These are phyloP conservation scores for Xenopus petersii DNA, from an alignment of 2,797 vertebrate species.

Conservation along the genomic window DNA sequence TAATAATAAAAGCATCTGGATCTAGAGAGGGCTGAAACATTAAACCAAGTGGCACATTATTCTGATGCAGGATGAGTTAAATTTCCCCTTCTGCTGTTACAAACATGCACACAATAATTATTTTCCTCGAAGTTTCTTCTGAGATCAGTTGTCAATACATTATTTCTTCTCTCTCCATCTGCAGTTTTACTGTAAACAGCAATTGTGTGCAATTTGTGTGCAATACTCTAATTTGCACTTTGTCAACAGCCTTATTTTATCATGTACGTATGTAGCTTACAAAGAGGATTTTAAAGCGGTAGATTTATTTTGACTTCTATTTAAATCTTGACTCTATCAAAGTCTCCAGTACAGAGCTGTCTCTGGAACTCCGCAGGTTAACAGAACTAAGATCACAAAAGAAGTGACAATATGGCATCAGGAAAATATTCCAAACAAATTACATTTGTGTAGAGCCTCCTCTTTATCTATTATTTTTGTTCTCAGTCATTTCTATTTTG, in stretches of 20 bases:
- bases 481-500: conserved; percentile 35
- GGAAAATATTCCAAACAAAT: conserved; percentile 5
- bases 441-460: conserved; percentile 2
- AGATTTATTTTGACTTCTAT: too few species aligned
- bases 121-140: conserved; percentile 4
- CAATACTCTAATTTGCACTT: background rate
- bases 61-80: too few species aligned
- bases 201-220: conserved; percentile 3
- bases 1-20: too few species aligned
- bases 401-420: too few species aligned
- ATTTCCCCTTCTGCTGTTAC: too few species aligned
- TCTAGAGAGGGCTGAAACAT: too few species aligned
- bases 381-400: background rate
- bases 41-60: too few species aligned
- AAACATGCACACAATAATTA: background rate
- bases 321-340: too few species aligned
- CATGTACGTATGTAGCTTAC: background rate
- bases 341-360: background rate
- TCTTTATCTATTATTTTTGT: conserved; percentile 33
- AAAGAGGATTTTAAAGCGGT: too few species aligned
- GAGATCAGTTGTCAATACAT: background rate
- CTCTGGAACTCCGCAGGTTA: background rate
- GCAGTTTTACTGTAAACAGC: conserved; percentile 3
- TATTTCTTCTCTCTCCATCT: conserved; percentile 1
- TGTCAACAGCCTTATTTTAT: background rate